These are phyloP conservation scores for Poeciliopsis prolifica DNA, from an alignment of 2,113 vertebrate genomes.

Conservation along the genomic window DNA sequence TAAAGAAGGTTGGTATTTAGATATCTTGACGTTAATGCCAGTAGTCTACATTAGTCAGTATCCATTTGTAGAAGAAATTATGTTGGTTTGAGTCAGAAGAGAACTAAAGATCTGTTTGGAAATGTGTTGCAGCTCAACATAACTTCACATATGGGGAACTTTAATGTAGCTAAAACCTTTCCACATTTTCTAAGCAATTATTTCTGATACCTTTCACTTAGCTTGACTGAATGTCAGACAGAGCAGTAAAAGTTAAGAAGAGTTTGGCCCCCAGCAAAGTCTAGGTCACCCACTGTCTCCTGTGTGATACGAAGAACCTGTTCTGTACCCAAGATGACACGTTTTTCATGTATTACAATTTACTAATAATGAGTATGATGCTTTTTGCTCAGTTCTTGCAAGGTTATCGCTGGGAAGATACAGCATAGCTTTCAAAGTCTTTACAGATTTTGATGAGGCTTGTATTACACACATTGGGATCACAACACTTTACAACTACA, in stretches of 20 bases:
- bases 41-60: slow-evolving; percentile 18
- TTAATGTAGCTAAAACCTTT: background rate
- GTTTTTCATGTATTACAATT: background rate
- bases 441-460: background rate
- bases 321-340: background rate
- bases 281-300: background rate
- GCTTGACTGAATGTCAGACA: background rate
- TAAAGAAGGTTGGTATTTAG: slow-evolving; percentile 11
- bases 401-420: too few relatives aligned
- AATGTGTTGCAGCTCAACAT: background rate
- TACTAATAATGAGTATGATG: background rate
- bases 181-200: background rate
- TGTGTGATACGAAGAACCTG: background rate
- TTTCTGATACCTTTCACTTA: background rate
- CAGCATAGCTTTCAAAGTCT: background rate
- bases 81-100: background rate
- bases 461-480: background rate
- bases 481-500: too few relatives aligned
- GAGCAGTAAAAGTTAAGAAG: background rate
- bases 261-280: background rate
- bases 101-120: background rate
- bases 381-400: too few relatives aligned
- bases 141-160: background rate
- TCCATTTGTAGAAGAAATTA: slow-evolving; percentile 16
- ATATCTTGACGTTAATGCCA: slow-evolving; percentile 33